Percentiles rank a stretch among this genome's conserved stretches.
Evolutionary conservation across 2,797 vertebrate genomes (phyloP).

Genomic region (Crocidura indochinensis): DNA sequence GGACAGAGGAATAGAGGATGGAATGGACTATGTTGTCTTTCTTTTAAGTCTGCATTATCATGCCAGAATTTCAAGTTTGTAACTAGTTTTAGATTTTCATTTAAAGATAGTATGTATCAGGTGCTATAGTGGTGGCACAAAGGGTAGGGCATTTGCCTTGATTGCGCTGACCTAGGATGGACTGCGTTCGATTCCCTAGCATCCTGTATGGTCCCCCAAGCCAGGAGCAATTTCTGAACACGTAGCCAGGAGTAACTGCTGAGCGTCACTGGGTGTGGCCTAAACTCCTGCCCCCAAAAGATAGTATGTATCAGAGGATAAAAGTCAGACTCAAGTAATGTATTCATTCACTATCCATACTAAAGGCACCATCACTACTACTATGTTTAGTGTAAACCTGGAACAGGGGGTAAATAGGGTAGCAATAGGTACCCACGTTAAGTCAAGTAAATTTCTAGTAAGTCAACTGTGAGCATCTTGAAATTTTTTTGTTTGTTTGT

Average conservation of each 20-base stretch:
- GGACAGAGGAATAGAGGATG: background rate
- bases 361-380: background rate
- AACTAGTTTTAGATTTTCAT: conserved; percentile 11
- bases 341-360: background rate
- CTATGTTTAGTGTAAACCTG: too few relatives aligned
- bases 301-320: background rate
- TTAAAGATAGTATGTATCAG: conserved; percentile 20
- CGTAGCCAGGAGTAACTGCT: too few relatives aligned
- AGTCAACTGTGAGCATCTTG: conserved; percentile 39
- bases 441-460: conserved; percentile 17
- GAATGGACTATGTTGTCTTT: background rate
- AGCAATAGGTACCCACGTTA: background rate
- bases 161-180: too few relatives aligned
- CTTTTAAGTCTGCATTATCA: background rate
- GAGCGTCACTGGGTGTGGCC: too few relatives aligned
- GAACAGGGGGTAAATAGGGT: background rate
- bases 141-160: too few relatives aligned
- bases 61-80: conserved; percentile 3
- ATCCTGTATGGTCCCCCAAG: too few relatives aligned
- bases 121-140: background rate
- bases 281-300: background rate
- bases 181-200: too few relatives aligned
- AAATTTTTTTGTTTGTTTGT: too few relatives aligned
- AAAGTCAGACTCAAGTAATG: background rate
- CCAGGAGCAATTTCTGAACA: too few relatives aligned